Conservation (phyloP, 2,888 invertebrate genomes). For the Synanthedon tipuliformis region DNA sequence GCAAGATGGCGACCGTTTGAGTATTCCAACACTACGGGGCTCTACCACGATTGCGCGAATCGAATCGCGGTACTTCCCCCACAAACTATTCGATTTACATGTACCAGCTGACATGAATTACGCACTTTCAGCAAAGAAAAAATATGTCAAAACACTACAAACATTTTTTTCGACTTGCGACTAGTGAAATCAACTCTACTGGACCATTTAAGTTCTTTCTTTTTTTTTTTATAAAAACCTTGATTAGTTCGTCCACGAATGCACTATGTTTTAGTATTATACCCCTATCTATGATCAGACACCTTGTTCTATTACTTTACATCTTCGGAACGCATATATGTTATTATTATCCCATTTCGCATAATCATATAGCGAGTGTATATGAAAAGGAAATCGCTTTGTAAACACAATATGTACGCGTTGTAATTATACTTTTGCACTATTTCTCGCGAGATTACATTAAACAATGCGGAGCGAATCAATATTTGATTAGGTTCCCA, state of each 20-base stretch:
- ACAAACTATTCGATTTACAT: constrained; percentile 41
- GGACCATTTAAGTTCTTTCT: constrained; percentile 57
- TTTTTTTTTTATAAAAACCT: constrained; percentile 42
- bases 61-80: constrained; percentile 12
- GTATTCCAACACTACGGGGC: constrained; percentile 44
- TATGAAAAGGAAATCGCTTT: constrained; percentile 38
- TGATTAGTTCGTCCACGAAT: constrained; percentile 62
- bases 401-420: no score
- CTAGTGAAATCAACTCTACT: constrained; percentile 72
- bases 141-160: constrained; percentile 72
- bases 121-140: constrained; percentile 72
- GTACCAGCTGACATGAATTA: constrained; percentile 70
- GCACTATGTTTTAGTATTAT: constrained; percentile 61
- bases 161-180: constrained; percentile 68
- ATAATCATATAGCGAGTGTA: constrained; percentile 45
- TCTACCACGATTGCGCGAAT: constrained; percentile 8
- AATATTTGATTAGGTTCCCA: neutral
- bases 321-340: constrained; percentile 6
- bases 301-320: constrained; percentile 36
- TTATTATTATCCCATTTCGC: constrained; percentile 24
- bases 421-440: no score
- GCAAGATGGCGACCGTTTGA: constrained; percentile 32
- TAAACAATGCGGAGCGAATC: neutral
- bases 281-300: constrained; percentile 52
- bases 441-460: constrained; percentile 1